These are phyloP conservation scores for Neodiprion virginianus DNA, from an alignment of 1,140 invertebrate species.

Conservation along the genomic window DNA sequence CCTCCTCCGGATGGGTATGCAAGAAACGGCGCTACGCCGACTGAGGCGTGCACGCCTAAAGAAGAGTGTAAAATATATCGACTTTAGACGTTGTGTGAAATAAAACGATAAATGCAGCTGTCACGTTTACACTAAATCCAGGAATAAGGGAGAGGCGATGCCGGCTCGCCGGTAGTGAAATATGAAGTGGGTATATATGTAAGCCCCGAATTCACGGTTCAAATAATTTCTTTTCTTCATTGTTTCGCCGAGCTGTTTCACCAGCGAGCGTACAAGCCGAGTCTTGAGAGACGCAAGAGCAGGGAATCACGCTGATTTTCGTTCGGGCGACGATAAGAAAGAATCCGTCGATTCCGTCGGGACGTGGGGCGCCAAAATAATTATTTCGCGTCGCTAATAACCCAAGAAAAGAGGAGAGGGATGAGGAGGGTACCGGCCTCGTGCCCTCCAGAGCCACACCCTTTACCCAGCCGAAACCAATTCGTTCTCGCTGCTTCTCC, in stretches of 20 bases:
- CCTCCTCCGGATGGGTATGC: too few relatives aligned
- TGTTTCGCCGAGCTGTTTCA: background rate
- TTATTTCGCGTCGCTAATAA: background rate
- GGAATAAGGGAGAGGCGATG: background rate
- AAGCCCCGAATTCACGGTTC: constrained; percentile 3
- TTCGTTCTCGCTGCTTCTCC: too few relatives aligned
- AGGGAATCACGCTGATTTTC: background rate
- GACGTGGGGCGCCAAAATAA: background rate
- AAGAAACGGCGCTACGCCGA: too few relatives aligned
- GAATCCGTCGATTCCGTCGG: background rate
- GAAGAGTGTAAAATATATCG: background rate
- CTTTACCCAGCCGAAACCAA: too few relatives aligned
- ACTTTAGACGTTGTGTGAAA: background rate
- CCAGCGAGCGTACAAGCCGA: too few relatives aligned
- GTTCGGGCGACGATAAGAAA: background rate
- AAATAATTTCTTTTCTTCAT: background rate
- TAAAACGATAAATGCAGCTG: background rate
- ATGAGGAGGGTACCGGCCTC: background rate
- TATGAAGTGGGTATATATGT: background rate
- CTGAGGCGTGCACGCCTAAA: too few relatives aligned
- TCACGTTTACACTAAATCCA: background rate
- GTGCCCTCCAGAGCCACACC: too few relatives aligned
- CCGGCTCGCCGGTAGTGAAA: background rate
- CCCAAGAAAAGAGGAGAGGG: background rate
- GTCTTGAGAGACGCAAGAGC: background rate